Evolutionary conservation across 2,888 invertebrate genomes (phyloP).

Genomic region (Bhutanitis thaidina): DNA sequence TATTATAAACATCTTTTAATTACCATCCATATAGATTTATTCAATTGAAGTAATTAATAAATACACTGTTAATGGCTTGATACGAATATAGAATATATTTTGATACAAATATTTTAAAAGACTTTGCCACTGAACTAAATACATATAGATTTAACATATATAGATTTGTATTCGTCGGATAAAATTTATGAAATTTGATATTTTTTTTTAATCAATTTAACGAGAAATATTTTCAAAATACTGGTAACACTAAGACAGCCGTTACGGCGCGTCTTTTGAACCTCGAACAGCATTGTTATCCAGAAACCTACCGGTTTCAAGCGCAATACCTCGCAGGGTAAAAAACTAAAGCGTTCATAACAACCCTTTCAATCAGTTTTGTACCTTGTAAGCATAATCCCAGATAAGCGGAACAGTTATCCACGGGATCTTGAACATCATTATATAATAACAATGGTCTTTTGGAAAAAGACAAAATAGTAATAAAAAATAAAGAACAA

Average conservation of each 20-base stretch:
- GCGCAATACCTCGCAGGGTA: constrained; percentile 33
- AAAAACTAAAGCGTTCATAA: constrained; percentile 41
- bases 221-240: not conserved
- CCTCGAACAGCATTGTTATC: constrained; percentile 5
- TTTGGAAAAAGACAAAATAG: constrained; percentile 30
- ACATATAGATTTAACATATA: too few relatives aligned
- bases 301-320: constrained; percentile 1
- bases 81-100: too few relatives aligned
- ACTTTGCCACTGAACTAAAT: too few relatives aligned
- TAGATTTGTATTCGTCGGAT: too few relatives aligned
- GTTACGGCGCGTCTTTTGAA: constrained; percentile 7
- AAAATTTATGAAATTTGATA: too few relatives aligned
- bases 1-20: too few relatives aligned
- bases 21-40: too few relatives aligned
- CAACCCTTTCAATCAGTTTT: constrained; percentile 52
- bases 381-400: constrained; percentile 42
- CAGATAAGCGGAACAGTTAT: constrained; percentile 42
- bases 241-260: constrained; percentile 24
- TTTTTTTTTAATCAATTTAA: too few relatives aligned
- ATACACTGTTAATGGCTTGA: too few relatives aligned
- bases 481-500: constrained; percentile 28
- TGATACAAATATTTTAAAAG: too few relatives aligned
- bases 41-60: too few relatives aligned
- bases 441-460: constrained; percentile 30
- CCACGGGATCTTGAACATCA: constrained; percentile 36